phyloP scores from a whole-genome alignment of 2,888 invertebrate species.

The Tromatobia lineatoria region DNA sequence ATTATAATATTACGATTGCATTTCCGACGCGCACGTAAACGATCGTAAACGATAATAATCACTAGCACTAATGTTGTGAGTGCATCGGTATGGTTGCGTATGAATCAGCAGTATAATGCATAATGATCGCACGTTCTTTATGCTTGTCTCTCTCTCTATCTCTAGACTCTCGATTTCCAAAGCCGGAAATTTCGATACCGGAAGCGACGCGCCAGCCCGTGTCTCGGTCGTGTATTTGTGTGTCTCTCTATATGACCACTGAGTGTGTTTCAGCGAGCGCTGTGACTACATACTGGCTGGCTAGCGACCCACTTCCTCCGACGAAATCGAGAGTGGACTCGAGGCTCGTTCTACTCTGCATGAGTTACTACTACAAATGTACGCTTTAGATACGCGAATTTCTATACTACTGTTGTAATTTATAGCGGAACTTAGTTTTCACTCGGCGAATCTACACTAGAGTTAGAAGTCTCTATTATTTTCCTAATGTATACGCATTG shows the following conservation, averaged over 20 bases:
- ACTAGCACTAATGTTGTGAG: background rate
- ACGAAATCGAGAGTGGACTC: slow-evolving; percentile 80
- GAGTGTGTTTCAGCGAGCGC: slow-evolving; percentile 23
- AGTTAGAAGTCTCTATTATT: too few species aligned
- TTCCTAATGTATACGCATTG: too few species aligned
- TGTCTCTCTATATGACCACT: slow-evolving; percentile 26
- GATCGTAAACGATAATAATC: slow-evolving; percentile 33
- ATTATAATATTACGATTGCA: slow-evolving; percentile 10
- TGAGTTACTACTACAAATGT: slow-evolving; percentile 38
- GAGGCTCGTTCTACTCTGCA: slow-evolving; percentile 43
- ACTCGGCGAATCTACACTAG: background rate
- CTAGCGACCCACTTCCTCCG: slow-evolving; percentile 81
- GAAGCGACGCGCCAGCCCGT: slow-evolving; percentile 76
- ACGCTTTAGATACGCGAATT: background rate
- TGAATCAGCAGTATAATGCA: background rate
- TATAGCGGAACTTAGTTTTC: slow-evolving; percentile 17
- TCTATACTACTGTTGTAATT: background rate
- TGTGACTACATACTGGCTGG: background rate
- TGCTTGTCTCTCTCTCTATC: background rate
- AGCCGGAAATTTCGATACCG: slow-evolving; percentile 84
- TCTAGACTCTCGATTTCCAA: slow-evolving; percentile 75
- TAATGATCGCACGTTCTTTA: background rate
- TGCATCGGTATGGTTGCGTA: background rate
- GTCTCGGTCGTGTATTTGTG: slow-evolving; percentile 45
- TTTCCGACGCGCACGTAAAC: slow-evolving; percentile 32